Evolutionary conservation across 2,797 vertebrate species (phyloP), one percentile per base, ranked within the genome.

Genomic region (Zenarchopterus dispar): DNA sequence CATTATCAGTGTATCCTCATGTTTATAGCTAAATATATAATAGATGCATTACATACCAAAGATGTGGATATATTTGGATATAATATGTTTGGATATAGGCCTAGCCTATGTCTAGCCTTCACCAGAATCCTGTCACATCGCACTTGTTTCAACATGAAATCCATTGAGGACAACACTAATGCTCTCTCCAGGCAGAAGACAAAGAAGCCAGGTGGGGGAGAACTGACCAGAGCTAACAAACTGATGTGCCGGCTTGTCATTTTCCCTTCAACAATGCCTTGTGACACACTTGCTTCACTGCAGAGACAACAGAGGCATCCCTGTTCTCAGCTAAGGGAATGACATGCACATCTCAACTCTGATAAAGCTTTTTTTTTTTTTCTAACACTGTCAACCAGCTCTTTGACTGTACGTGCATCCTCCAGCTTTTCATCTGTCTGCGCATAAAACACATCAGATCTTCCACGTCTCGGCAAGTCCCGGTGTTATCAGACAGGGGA

Each of bases 201-300:
- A 3, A 48, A 61, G 47, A 57, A 81, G 45, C 46, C 57, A 68
- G 66, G 62, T 77, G 60, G 61, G 58, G 61, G 69, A 44, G 49
- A 43, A 79, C 62, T 79, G 80, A 68, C 67, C 81, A 70, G 62
- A 76, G 70, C 83, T 87, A 85, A 85, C 89, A 88, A 79, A 75
- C 71, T 89, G 87, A 91, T 81, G 76, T 80, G 79, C 84, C 46
- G 44, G 85, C 87, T 88, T 78, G 80, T 84, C 70, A 78, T 80
- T 67, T 81, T 47, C 65, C 73, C 78, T 86, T 84, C 83, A 89
- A 89, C 82, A 88, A 89, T 89, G 79, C 86, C 87, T 88, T 82
- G 82, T 86, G 86, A 88, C 81, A 84, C 87, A 89, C 85, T 87
- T 90, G 89, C 87, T 87, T 86, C 82, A 63, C 44, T 79, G 76